Base-by-base conservation (phyloP, 2,113 vertebrate genomes). In the Dasypus novemcinctus region DNA sequence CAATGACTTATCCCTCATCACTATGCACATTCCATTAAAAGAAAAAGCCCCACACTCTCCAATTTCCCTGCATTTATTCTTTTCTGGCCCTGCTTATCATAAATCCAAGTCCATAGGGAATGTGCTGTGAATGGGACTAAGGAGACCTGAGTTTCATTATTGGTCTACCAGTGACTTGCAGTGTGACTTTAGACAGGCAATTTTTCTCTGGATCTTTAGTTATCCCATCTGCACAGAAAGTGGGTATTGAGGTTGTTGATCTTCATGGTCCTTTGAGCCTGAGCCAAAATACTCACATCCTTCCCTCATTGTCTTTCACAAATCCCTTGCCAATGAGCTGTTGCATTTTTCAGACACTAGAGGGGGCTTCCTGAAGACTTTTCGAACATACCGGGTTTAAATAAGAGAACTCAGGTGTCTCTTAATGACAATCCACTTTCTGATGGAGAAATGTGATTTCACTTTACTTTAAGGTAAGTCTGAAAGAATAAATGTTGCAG, bases 361-460 rank as follows among this genome's bases (percentile, higher is more conserved):
- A 98, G 97, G 98, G 97, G 91, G 97, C 97, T 97, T 97, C 63
- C 91, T 94, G 38, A 75, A 93, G 94, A 91, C 87, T 86, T 95
- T 96, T 93, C 54, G 91, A 64, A 25, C 31, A 68, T 2, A 9
- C 3, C 3, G 78, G 31, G 36, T 41, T 68, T 21, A 68, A 80
- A 2, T 41, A 68, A 78, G 49, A 29, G 27, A 41, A 49, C 0
- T 12, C 11, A 68, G 29, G 10, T 38, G 14, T 43, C 36, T 81
- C 29, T 95, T 83, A 5, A 23, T 15, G 46, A 54, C 3, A 52
- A 52, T 41, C 13, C 20, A 63, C 3, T 12, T 59, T 91, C 31
- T 27, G 33, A 84, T 6, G 57, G 36, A 93, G 27, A 78, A 83
- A n/a, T 52, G 5, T 41, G 20, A 75, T 46, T 86, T 7, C 36